Percentiles rank a stretch among this genome's conserved stretches.
phyloP scores from a whole-genome alignment of 2,113 vertebrate genomes.

The Psammodynastes pulverulentus region DNA sequence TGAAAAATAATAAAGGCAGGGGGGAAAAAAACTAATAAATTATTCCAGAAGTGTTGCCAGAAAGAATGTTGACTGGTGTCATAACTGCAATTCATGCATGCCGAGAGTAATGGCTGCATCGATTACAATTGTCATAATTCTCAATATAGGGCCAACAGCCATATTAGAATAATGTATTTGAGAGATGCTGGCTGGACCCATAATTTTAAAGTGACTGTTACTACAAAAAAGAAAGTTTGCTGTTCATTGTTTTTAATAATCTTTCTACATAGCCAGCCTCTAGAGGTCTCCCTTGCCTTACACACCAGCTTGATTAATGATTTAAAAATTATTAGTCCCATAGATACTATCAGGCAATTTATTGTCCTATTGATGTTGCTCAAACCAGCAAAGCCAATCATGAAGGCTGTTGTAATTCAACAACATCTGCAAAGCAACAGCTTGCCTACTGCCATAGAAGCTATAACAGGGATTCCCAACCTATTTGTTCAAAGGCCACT shows the following conservation, averaged over 20 bases:
- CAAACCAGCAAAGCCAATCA: not conserved
- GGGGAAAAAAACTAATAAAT: too few species aligned
- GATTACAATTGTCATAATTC: not conserved
- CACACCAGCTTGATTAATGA: not conserved
- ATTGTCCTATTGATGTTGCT: not conserved
- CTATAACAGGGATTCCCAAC: not conserved
- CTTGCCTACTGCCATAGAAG: not conserved
- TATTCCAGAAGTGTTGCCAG: constrained; percentile 59
- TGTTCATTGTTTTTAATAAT: not conserved
- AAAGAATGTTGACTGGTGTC: not conserved
- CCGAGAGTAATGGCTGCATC: not conserved
- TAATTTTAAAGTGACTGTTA: not conserved
- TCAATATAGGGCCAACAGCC: not conserved
- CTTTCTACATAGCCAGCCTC: not conserved
- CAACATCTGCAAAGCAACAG: not conserved
- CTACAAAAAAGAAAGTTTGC: not conserved
- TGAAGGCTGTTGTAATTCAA: not conserved
- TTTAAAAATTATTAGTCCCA: not conserved
- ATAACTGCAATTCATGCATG: not conserved
- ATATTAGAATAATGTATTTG: not conserved
- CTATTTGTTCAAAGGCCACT: not conserved
- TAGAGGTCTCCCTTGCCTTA: constrained; percentile 25
- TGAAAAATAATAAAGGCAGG: too few species aligned
- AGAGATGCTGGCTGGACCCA: not conserved
- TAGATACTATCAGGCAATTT: not conserved